phyloP scores from a whole-genome alignment of 2,797 vertebrate species.

The Galago senegalensis region DNA sequence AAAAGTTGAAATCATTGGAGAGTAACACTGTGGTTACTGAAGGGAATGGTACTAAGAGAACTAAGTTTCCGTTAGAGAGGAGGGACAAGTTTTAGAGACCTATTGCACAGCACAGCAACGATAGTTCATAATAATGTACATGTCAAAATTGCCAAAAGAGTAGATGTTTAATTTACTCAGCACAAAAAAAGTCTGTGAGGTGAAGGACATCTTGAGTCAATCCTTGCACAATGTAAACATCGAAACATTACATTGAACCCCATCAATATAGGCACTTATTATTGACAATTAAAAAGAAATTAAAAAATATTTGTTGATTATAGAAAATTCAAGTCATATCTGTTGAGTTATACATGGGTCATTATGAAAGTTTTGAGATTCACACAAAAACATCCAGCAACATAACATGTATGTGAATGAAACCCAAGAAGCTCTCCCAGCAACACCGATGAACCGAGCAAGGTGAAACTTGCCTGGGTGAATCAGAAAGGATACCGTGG shows the following conservation, averaged over 20 bases:
- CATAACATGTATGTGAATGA: no score
- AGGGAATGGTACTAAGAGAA: neutral
- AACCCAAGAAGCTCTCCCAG: no score
- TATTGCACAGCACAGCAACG: neutral
- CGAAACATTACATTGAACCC: neutral
- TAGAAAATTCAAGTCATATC: neutral
- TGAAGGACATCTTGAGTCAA: neutral
- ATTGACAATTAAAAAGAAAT: neutral
- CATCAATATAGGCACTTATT: neutral
- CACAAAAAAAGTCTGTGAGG: neutral
- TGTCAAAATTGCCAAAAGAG: neutral
- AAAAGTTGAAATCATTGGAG: neutral
- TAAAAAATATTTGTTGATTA: neutral
- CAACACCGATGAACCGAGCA: no score
- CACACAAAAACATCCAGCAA: no score
- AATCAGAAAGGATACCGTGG: no score
- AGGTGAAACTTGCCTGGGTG: no score
- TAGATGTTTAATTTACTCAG: neutral
- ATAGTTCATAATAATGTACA: neutral
- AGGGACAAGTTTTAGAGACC: neutral
- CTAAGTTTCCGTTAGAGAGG: neutral
- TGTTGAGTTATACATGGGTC: neutral
- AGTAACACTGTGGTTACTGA: neutral
- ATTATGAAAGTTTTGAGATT: no score
- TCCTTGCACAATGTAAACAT: neutral